Base-by-base conservation (phyloP, 2,888 invertebrate genomes). In the Aplocera efformata region DNA sequence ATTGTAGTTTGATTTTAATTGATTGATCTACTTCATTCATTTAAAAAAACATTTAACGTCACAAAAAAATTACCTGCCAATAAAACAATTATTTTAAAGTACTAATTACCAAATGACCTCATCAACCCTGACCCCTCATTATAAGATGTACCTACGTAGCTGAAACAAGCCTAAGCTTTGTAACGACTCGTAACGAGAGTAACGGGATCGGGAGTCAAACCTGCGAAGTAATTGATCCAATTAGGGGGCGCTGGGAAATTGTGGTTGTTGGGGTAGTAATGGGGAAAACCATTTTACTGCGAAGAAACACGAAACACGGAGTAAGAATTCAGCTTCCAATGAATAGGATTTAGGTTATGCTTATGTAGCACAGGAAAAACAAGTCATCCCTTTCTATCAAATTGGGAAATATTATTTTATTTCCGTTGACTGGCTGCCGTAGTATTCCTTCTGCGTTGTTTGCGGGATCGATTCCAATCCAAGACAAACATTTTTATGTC, bases 201-300 rank as follows among this genome's bases (percentile, higher is more conserved):
- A 53, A 53, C 52, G 32, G 31, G 50, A 38, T 37, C 50, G 45
- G 48, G 56, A 49, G 48, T 50, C 48, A 47, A 54, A 54, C 46
- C 33, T 49, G 43, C 47, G 50, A 51, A 45, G 60, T 75, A 79
- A 80, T 80, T 81, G 73, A 76, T 70, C 69, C 72, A 79, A 81
- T 81, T 80, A 80, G 61, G 59, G 65, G 60, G 63, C 32, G 40
- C 47, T 35, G 50, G 44, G 34, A 40, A 54, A 60, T 50, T 63
- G 66, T 54, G 58, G 58, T 46, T 42, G 58, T 56, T 39, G 52
- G 53, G 56, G 48, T 17, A 57, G 42, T 55, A 56, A 61, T 53
- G 53, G 60, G 50, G 47, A 40, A 38, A 51, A 43, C 38, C 49
- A 52, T 58, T 52, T 34, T 39, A 32, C 46, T 35, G 39, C 28